Evolutionary conservation across 2,113 vertebrate species (phyloP), one percentile per base, ranked within the genome.

Genomic region (Dicerorhinus sumatrensis): DNA sequence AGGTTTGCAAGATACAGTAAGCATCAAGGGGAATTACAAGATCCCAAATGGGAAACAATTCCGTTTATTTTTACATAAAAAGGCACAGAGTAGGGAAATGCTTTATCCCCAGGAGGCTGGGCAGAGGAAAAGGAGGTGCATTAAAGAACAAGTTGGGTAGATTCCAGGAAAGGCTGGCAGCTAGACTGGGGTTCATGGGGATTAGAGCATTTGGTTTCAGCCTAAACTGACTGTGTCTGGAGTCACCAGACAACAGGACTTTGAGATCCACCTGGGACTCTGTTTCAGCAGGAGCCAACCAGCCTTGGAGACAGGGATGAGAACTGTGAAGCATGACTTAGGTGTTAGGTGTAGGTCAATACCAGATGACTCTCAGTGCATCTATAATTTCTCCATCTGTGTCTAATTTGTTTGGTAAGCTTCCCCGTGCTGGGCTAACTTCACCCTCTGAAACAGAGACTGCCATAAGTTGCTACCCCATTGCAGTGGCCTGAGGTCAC

Each of bases 11-110:
- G 63, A 75, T 73, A 25, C 4, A 69, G 23, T 69, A 25, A 83
- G 17, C 58, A 84, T 77, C 58, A 5, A 79, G 36, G 85, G 75
- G 54, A 77, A 76, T 92, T 51, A 17, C 23, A 65, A 20, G 54
- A 25, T 10, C 62, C 31, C 69, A n/a, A 23, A 16, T 11, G 27
- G 27, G 33, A 80, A 95, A 73, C 2, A 6, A 29, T 46, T 86
- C 54, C 63, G 70, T 72, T 94, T 88, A 23, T n/a, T 92, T 94
- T 81, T 75, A 39, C 70, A 89, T 84, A 29, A 69, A 70, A 73
- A 94, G 46, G 21, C 21, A 8, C 13, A 56, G 70, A 20, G 56
- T 36, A 46, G 42, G n/a, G 60, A 29, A 84, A 36, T 80, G 7
- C 36, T 93, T 70, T 42, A 46, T 76, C 70, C 70, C 18, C 33